A percentile compares a stretch with the other conserved stretches of the same genome.
These are phyloP conservation scores for Tauraco hartlaubi DNA, from an alignment of 2,797 vertebrate genomes.

Conservation along the genomic window DNA sequence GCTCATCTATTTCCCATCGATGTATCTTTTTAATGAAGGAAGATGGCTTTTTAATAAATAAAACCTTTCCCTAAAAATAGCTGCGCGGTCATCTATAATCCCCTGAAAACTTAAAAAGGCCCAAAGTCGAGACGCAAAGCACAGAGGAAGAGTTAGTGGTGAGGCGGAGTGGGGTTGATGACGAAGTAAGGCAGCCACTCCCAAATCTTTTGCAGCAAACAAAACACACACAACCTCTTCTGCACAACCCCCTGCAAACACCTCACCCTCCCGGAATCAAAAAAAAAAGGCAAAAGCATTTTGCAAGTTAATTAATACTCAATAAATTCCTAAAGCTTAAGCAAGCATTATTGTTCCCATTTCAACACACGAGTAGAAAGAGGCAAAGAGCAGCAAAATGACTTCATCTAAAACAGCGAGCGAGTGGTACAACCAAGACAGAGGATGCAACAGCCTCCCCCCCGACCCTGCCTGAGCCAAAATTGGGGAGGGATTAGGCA, in stretches of 20 bases:
- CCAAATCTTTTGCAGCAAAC: not conserved
- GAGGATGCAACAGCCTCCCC: not conserved
- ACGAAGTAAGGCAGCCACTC: not conserved
- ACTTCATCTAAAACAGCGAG: not conserved
- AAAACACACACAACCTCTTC: not conserved
- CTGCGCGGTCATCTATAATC: constrained; percentile 2
- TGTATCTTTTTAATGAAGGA: constrained; percentile 25
- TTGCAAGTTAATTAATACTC: not conserved
- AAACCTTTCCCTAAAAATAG: constrained; percentile 43
- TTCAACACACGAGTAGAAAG: not conserved
- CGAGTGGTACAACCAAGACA: fast-evolving
- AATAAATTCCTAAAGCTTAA: not conserved
- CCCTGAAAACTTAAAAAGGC: not conserved
- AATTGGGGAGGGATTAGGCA: not conserved
- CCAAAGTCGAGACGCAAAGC: not conserved
- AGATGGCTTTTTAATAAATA: constrained; percentile 63
- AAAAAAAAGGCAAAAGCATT: not conserved
- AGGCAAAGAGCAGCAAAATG: not conserved
- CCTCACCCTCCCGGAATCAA: not conserved
- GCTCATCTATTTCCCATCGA: constrained; percentile 31
- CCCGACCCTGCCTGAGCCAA: not conserved
- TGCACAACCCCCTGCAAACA: not conserved
- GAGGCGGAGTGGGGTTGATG: not conserved
- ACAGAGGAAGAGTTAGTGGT: not conserved
- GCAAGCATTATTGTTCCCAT: not conserved